phyloP scores from a whole-genome alignment of 2,888 invertebrate species.

The Escarpia spicata region DNA sequence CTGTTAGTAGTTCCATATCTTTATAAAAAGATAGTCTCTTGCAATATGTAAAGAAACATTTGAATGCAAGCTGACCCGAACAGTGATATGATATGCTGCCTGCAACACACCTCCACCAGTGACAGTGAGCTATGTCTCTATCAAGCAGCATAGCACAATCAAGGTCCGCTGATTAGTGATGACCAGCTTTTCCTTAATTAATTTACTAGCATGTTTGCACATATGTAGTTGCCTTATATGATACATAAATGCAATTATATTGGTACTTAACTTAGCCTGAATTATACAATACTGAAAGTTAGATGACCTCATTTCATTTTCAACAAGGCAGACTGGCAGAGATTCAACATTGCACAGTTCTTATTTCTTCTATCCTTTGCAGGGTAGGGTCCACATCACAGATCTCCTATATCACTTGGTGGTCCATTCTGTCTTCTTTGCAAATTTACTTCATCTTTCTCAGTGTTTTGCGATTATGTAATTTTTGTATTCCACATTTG shows the following conservation, averaged over 20 bases:
- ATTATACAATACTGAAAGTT: background rate
- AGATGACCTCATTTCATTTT: too few relatives aligned
- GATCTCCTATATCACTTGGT: too few relatives aligned
- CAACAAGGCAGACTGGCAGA: too few relatives aligned
- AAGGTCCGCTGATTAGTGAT: background rate
- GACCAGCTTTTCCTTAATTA: background rate
- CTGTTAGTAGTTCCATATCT: background rate
- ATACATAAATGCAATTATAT: background rate
- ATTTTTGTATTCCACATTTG: too few relatives aligned
- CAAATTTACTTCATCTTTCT: too few relatives aligned
- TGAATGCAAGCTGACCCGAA: background rate
- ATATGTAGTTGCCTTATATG: background rate
- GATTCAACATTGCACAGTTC: too few relatives aligned
- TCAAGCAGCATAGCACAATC: background rate
- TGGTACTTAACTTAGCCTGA: background rate
- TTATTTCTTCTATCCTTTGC: too few relatives aligned
- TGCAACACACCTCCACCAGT: background rate
- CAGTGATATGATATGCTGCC: too few relatives aligned
- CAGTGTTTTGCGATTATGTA: too few relatives aligned
- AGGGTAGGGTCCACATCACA: too few relatives aligned
- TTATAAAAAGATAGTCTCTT: background rate
- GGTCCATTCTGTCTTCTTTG: too few relatives aligned
- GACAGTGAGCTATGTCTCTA: too few relatives aligned
- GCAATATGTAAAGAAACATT: background rate
- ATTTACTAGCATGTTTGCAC: background rate